A percentile compares a stretch with the other conserved stretches of the same genome.
These are phyloP conservation scores for Sternarchorhynchus goeldii DNA, from an alignment of 2,797 vertebrate genomes.

Conservation along the genomic window DNA sequence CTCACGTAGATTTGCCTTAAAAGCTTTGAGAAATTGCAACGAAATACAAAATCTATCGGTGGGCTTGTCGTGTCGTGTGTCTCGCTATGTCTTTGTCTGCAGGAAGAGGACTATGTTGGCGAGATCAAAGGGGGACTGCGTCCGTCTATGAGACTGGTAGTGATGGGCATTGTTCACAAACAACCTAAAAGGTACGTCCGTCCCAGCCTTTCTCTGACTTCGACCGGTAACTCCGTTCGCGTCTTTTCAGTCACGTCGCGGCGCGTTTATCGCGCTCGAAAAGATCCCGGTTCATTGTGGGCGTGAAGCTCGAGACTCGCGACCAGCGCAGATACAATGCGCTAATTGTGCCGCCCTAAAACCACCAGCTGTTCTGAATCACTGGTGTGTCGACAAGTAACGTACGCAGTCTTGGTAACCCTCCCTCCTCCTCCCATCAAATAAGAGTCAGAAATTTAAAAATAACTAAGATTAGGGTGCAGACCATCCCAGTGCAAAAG, in stretches of 20 bases:
- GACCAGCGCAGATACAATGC: constrained; percentile 41
- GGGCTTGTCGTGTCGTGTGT: background rate
- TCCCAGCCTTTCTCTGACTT: background rate
- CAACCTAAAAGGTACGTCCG: constrained; percentile 83
- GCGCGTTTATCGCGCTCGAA: too few species aligned
- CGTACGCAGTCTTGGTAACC: too few species aligned
- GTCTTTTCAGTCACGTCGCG: constrained; percentile 10
- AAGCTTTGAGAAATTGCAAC: background rate
- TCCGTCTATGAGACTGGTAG: constrained; percentile 87
- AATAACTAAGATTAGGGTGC: background rate
- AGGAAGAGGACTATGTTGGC: constrained; percentile 83
- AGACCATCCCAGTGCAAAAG: background rate
- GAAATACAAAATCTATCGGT: background rate
- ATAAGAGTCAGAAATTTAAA: background rate
- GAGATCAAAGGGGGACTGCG: constrained; percentile 89
- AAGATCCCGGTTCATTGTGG: constrained; percentile 9
- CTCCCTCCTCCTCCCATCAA: too few species aligned
- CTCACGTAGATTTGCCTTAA: background rate
- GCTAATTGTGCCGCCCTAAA: constrained; percentile 33
- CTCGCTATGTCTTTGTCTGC: constrained; percentile 62
- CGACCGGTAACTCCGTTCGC: constrained; percentile 16
- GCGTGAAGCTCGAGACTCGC: background rate
- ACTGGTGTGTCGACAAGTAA: too few species aligned
- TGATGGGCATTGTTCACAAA: constrained; percentile 86
- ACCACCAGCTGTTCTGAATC: too few species aligned